A percentile compares a stretch with the other conserved stretches of the same genome.
Evolutionary conservation across 2,797 vertebrate species (phyloP).

Genomic region (Chelidonichthys spinosus): DNA sequence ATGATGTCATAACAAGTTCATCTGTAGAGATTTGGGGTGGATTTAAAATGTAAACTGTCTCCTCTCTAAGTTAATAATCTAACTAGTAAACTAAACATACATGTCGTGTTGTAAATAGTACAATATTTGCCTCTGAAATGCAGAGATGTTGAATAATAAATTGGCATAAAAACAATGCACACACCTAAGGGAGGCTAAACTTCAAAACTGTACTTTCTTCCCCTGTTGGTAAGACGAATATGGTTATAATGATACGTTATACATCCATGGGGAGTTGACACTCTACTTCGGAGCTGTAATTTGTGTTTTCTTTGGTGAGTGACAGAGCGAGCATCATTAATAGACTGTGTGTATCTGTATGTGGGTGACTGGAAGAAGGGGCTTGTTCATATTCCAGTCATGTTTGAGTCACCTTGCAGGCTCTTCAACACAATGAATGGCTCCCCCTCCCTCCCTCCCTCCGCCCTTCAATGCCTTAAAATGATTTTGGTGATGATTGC

Average conservation of each 20-base stretch:
- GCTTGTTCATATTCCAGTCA: slow-evolving; percentile 70
- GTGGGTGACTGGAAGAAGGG: slow-evolving; percentile 1
- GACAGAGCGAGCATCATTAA: slow-evolving; percentile 14
- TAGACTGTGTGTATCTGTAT: slow-evolving; percentile 20
- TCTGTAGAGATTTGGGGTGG: neutral
- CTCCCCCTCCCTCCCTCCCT: slow-evolving; percentile 4
- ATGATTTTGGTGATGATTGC: slow-evolving; percentile 59
- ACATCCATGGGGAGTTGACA: neutral
- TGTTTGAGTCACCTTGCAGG: slow-evolving; percentile 63
- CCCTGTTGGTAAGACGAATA: neutral
- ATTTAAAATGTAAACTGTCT: neutral
- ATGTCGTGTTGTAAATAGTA: neutral
- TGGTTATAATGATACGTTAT: neutral
- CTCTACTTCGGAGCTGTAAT: neutral
- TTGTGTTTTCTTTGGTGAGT: slow-evolving; percentile 9
- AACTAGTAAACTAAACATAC: neutral
- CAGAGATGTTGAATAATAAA: neutral
- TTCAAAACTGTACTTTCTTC: neutral
- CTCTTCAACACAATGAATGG: slow-evolving; percentile 46
- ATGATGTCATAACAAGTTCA: neutral
- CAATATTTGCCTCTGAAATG: neutral
- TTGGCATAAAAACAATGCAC: neutral
- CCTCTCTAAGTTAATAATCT: neutral
- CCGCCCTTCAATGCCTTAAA: slow-evolving; percentile 44
- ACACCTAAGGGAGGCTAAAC: neutral